Conservation (phyloP, 1,140 invertebrate genomes). For the Adelges cooleyi region DNA sequence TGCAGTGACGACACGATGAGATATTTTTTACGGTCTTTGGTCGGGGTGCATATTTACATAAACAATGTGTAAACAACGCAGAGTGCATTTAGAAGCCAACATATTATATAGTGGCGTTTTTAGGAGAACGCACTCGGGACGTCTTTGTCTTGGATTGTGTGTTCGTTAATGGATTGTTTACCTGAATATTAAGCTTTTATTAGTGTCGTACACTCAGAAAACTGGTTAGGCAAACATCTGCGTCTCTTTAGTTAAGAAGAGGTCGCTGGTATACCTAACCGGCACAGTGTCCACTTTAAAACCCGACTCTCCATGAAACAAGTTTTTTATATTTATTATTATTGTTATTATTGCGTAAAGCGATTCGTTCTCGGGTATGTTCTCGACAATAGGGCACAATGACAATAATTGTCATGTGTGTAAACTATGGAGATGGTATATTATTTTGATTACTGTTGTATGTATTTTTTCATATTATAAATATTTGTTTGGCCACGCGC, state of each 20-base stretch:
- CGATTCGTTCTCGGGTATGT: too few relatives aligned
- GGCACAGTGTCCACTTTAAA: background rate
- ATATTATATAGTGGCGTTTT: background rate
- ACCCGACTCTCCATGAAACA: constrained; percentile 10
- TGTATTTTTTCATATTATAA: too few relatives aligned
- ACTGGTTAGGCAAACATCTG: constrained; percentile 21
- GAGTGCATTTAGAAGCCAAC: background rate
- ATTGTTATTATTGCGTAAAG: too few relatives aligned
- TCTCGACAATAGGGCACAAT: too few relatives aligned
- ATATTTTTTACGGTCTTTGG: too few relatives aligned
- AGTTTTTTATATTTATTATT: background rate
- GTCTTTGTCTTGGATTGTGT: background rate
- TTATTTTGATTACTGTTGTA: too few relatives aligned
- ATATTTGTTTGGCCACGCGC: too few relatives aligned
- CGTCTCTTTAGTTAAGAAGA: background rate
- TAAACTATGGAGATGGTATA: too few relatives aligned
- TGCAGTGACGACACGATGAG: too few relatives aligned
- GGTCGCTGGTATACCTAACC: too few relatives aligned
- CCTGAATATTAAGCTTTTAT: constrained; percentile 18
- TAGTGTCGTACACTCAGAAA: background rate
- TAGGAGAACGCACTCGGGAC: background rate
- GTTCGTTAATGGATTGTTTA: constrained; percentile 24
- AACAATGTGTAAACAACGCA: background rate
- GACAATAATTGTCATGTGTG: too few relatives aligned
- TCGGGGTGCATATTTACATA: background rate